Conservation (phyloP, 2,888 invertebrate species). For the Calameuta idolon region DNA sequence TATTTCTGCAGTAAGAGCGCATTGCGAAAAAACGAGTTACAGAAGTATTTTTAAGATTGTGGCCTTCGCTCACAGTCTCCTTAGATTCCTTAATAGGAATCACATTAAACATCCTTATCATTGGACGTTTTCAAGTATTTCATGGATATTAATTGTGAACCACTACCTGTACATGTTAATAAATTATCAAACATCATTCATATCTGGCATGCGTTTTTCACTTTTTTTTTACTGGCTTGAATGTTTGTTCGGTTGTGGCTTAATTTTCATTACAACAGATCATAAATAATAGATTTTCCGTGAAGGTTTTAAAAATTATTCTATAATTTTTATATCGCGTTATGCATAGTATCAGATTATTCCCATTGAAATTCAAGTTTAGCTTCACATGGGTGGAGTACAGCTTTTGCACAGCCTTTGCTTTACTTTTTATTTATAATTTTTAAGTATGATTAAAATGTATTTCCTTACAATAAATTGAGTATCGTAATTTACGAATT, state of each 20-base stretch:
- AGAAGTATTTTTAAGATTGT: neutral
- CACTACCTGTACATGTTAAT: neutral
- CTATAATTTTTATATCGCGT: neutral
- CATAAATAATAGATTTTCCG: neutral
- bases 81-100: neutral
- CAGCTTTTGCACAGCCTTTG: slow-evolving; percentile 50
- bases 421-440: slow-evolving; percentile 34
- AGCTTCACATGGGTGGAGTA: slow-evolving; percentile 35
- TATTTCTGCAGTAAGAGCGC: neutral
- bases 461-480: neutral
- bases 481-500: neutral
- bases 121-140: neutral
- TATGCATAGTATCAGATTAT: slow-evolving; percentile 14
- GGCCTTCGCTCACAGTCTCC: neutral
- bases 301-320: neutral
- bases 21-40: neutral
- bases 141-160: neutral
- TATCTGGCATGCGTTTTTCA: neutral
- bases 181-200: neutral
- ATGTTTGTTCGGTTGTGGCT: neutral
- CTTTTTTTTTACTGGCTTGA: neutral
- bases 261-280: neutral
- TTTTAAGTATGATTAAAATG: neutral
- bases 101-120: neutral
- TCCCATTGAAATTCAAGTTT: slow-evolving; percentile 31